Conservation (phyloP, 1,140 invertebrate species). For the Ostrea denselamellosa region DNA sequence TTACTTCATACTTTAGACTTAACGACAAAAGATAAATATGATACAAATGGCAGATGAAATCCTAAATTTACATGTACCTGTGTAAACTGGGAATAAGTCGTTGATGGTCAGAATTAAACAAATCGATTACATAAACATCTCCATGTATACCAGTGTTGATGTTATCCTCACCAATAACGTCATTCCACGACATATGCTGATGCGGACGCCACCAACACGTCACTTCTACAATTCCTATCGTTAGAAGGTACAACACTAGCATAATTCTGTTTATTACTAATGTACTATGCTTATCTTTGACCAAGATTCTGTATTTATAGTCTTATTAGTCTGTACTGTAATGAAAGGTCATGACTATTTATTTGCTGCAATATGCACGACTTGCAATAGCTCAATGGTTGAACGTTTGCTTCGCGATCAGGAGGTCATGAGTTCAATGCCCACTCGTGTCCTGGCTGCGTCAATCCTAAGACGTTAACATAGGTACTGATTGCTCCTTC, state of each 20-base stretch:
- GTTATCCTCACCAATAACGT: neutral
- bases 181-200: constrained; percentile 18
- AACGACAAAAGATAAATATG: too few species aligned
- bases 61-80: neutral
- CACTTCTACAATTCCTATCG: neutral
- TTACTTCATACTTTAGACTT: too few species aligned
- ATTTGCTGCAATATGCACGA: too few species aligned
- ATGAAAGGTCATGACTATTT: too few species aligned
- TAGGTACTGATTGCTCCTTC: too few species aligned
- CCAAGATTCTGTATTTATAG: neutral
- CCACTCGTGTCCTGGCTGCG: too few species aligned
- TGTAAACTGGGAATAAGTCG: neutral
- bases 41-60: too few species aligned
- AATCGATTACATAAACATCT: constrained; percentile 3
- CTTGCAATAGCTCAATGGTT: too few species aligned
- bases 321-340: too few species aligned
- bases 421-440: too few species aligned
- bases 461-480: too few species aligned
- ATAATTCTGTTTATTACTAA: neutral
- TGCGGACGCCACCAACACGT: neutral
- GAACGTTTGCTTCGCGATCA: too few species aligned
- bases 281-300: neutral
- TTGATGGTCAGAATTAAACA: neutral
- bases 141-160: constrained; percentile 5
- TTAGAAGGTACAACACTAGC: neutral